Conservation (phyloP, 2,113 vertebrate species). For the Girardinichthys multiradiatus region DNA sequence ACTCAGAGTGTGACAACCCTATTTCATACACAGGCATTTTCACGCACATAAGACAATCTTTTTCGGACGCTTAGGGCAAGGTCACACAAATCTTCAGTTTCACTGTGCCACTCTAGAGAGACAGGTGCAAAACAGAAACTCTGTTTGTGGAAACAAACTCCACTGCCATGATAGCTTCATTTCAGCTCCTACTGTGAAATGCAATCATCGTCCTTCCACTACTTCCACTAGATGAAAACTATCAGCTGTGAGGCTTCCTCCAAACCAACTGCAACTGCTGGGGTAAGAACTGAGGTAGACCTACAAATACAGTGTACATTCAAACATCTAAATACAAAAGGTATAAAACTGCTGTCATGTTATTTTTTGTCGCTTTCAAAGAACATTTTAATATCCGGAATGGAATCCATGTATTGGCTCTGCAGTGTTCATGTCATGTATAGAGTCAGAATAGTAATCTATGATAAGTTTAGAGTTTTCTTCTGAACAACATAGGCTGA, state of each 20-base stretch:
- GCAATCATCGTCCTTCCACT: conserved; percentile 17
- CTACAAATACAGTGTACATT: neutral
- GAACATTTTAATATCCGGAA: neutral
- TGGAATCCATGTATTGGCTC: neutral
- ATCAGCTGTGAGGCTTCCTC: conserved; percentile 1
- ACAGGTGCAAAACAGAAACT: conserved; percentile 30
- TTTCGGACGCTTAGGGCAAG: conserved; percentile 38
- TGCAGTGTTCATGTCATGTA: neutral
- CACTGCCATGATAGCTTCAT: conserved; percentile 39
- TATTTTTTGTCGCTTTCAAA: neutral
- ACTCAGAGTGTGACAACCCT: neutral
- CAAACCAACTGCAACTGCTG: neutral
- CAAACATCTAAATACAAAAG: neutral
- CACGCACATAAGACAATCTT: conserved; percentile 19
- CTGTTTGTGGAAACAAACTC: conserved; percentile 43
- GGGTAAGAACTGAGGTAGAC: neutral
- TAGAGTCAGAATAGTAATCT: neutral
- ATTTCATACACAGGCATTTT: conserved; percentile 19
- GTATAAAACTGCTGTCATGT: neutral
- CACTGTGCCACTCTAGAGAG: conserved; percentile 24
- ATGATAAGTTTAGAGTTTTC: neutral
- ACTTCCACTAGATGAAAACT: conserved; percentile 33
- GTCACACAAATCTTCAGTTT: conserved; percentile 38
- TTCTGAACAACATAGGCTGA: neutral
- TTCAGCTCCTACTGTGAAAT: conserved; percentile 45